A percentile compares a stretch with the other conserved stretches of the same genome.
phyloP scores from a whole-genome alignment of 1,140 invertebrate genomes.

The Bombus superbus region DNA sequence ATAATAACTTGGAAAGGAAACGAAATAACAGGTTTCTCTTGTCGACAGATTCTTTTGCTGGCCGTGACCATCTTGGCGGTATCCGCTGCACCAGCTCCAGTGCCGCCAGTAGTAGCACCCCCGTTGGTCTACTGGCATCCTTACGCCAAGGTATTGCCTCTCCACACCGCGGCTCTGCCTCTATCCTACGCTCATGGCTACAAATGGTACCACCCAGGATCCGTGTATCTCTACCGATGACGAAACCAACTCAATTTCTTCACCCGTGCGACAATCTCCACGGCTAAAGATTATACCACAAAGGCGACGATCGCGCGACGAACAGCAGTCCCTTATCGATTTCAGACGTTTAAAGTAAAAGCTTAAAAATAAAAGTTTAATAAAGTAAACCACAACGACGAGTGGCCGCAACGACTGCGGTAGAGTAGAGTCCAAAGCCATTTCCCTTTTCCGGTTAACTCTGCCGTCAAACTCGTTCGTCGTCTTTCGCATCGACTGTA shows the following conservation, averaged over 20 bases:
- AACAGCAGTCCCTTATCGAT: constrained; percentile 38
- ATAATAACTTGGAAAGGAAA: background rate
- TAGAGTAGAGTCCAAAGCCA: background rate
- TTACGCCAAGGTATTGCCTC: constrained; percentile 58
- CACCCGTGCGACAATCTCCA: background rate
- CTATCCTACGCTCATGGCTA: constrained; percentile 57
- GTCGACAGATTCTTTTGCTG: constrained; percentile 52
- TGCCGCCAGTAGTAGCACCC: constrained; percentile 33
- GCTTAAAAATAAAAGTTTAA: too few species aligned
- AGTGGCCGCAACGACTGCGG: background rate
- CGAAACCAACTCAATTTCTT: too few species aligned
- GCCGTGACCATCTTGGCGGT: constrained; percentile 33
- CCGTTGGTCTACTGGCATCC: constrained; percentile 49
- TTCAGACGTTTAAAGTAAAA: background rate
- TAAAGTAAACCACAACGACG: background rate
- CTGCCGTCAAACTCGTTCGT: background rate
- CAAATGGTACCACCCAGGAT: constrained; percentile 58
- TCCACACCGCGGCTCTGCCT: constrained; percentile 49
- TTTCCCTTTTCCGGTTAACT: constrained; percentile 18
- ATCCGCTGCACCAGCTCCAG: constrained; percentile 39
- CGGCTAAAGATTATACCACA: background rate
- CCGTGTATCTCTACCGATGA: constrained; percentile 46
- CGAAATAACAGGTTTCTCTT: background rate
- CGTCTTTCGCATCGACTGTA: background rate
- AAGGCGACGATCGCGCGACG: background rate